These are phyloP conservation scores for Xyliphius kryptos DNA, from an alignment of 2,113 vertebrate genomes.

Conservation along the genomic window DNA sequence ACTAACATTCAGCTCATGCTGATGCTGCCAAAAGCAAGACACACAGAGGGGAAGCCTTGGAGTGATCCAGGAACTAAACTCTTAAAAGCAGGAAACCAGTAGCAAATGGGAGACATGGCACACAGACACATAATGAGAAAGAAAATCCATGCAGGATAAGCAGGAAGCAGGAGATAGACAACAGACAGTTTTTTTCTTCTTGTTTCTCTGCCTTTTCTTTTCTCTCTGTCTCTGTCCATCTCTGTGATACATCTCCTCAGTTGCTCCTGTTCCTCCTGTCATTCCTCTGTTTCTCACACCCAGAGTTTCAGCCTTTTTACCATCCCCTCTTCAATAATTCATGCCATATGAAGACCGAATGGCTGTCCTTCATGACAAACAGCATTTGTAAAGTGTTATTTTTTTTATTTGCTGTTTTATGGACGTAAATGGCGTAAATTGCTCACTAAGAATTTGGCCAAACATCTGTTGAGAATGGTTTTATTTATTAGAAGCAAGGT, in stretches of 20 bases:
- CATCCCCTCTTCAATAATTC: constrained; percentile 43
- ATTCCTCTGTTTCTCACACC: constrained; percentile 32
- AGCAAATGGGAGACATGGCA: constrained; percentile 28
- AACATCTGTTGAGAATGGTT: constrained; percentile 30
- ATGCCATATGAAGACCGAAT: constrained; percentile 38
- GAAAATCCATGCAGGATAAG: constrained; percentile 28
- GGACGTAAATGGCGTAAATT: constrained; percentile 28
- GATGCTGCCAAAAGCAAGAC: no score
- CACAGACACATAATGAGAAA: constrained; percentile 23
- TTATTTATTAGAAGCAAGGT: constrained; percentile 18
- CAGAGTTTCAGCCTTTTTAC: constrained; percentile 36
- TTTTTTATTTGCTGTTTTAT: constrained; percentile 22
- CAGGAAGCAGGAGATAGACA: no score
- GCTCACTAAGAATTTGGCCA: constrained; percentile 18
- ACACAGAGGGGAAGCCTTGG: background rate
- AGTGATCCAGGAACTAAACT: constrained; percentile 3
- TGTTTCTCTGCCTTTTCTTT: constrained; percentile 19
- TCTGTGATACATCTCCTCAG: constrained; percentile 34
- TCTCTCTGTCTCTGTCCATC: constrained; percentile 25
- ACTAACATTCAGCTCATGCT: no score
- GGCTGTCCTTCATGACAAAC: constrained; percentile 45
- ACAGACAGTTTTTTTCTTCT: constrained; percentile 13
- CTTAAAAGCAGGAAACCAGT: constrained; percentile 22
- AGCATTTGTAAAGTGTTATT: constrained; percentile 31
- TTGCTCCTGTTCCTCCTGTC: constrained; percentile 33